Conservation (phyloP, 2,888 invertebrate species). For the Temnothorax ravouxi region DNA sequence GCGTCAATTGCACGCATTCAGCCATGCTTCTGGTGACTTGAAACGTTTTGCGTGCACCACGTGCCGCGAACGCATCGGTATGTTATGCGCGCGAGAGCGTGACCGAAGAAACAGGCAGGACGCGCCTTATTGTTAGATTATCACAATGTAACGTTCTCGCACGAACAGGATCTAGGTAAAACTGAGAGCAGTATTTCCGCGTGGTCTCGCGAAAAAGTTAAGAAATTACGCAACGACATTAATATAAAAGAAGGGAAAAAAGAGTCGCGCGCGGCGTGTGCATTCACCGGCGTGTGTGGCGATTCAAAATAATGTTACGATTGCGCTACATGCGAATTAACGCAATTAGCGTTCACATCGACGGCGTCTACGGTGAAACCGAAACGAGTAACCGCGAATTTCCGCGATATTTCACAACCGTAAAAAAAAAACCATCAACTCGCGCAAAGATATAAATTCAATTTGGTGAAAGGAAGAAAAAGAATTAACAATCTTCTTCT, state of each 20-base stretch:
- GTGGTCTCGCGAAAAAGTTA: conserved; percentile 6
- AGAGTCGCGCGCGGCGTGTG: background rate
- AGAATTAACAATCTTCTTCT: too few species aligned
- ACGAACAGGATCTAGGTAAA: conserved; percentile 29
- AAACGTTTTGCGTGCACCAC: conserved; percentile 70
- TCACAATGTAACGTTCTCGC: conserved; percentile 46
- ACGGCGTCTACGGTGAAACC: conserved; percentile 55
- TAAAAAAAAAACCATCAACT: background rate
- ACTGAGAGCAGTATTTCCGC: conserved; percentile 22
- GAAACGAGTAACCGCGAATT: conserved; percentile 39
- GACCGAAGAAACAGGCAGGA: conserved; percentile 45
- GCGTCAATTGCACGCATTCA: conserved; percentile 23
- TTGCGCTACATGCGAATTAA: conserved; percentile 51
- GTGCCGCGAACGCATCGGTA: conserved; percentile 57
- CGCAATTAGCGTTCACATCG: conserved; percentile 48
- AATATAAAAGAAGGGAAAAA: background rate
- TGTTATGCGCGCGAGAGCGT: conserved; percentile 65
- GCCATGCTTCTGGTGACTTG: conserved; percentile 58
- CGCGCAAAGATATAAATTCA: background rate
- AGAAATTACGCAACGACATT: conserved; percentile 11
- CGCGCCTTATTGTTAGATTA: conserved; percentile 45
- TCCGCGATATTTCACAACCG: conserved; percentile 36
- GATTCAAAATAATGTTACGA: conserved; percentile 31
- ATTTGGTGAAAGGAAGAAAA: background rate
- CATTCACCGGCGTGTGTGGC: background rate